phyloP scores from a whole-genome alignment of 1,140 invertebrate species.

The Eueides isabella region DNA sequence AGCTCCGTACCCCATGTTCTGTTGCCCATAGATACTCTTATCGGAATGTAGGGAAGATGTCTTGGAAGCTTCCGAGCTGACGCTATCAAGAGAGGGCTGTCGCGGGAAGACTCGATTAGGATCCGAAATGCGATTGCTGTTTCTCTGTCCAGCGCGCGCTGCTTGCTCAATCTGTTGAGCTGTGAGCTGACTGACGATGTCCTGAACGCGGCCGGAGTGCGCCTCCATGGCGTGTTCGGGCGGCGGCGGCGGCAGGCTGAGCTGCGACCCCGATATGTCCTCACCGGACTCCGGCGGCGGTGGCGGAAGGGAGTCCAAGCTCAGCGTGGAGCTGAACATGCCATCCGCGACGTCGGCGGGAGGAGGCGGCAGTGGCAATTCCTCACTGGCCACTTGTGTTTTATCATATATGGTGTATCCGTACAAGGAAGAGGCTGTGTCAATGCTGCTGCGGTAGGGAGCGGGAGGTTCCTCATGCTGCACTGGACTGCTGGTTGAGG shows the following conservation, averaged over 20 bases:
- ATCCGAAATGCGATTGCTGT: conserved; percentile 41
- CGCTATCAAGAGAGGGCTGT: conserved; percentile 69
- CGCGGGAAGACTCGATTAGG: conserved; percentile 57
- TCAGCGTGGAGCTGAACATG: conserved; percentile 89
- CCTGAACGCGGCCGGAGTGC: conserved; percentile 59
- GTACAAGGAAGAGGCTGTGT: conserved; percentile 58
- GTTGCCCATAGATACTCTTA: conserved; percentile 62
- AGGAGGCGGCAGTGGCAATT: conserved; percentile 84
- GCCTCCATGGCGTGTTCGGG: conserved; percentile 76
- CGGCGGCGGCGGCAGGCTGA: conserved; percentile 86
- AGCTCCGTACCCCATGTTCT: conserved; percentile 64
- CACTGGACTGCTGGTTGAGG: conserved; percentile 35
- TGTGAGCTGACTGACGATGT: conserved; percentile 67
- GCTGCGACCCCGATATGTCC: conserved; percentile 86
- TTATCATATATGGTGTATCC: conserved; percentile 69
- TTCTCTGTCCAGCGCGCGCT: conserved; percentile 55
- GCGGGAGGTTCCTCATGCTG: conserved; percentile 42
- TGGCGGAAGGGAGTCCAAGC: conserved; percentile 88
- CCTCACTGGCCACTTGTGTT: conserved; percentile 50
- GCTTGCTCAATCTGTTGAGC: conserved; percentile 68
- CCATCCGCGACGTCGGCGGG: conserved; percentile 71
- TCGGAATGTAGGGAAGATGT: conserved; percentile 69
- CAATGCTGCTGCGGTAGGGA: conserved; percentile 56
- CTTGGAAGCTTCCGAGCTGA: conserved; percentile 61
- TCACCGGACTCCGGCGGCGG: conserved; percentile 86